Evolutionary conservation across 2,113 vertebrate genomes (phyloP).

Genomic region (Psittacula cyanocephala): DNA sequence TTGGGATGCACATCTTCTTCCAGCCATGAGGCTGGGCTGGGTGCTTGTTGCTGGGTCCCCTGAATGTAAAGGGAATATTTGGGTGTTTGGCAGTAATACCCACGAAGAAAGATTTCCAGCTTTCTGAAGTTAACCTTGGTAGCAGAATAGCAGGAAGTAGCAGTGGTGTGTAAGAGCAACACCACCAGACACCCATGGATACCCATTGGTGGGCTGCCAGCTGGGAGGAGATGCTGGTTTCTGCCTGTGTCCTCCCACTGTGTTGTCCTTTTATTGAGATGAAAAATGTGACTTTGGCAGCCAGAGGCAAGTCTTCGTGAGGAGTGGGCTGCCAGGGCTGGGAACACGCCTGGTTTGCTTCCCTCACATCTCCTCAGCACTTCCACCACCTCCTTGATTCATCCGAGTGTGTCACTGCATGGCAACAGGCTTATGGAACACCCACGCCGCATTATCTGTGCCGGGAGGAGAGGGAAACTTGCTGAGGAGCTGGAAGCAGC

Average conservation of each 20-base stretch:
- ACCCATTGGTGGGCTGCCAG: not conserved
- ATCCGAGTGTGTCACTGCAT: not conserved
- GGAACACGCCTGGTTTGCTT: not conserved
- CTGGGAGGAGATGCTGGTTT: not conserved
- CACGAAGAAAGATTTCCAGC: not conserved
- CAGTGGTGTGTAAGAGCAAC: not conserved
- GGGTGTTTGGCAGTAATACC: not conserved
- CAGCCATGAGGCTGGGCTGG: not conserved
- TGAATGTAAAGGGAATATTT: not conserved
- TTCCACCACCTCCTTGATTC: not conserved
- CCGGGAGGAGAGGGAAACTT: not conserved
- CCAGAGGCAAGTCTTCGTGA: not conserved
- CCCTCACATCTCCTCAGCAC: not conserved
- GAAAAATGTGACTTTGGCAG: not conserved
- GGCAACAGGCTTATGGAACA: not conserved
- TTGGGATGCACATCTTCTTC: not conserved
- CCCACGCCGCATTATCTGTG: rapidly evolving
- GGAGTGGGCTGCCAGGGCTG: not conserved
- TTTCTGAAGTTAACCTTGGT: not conserved
- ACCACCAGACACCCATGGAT: rapidly evolving
- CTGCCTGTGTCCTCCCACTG: not conserved
- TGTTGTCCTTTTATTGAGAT: not conserved
- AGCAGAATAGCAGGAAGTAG: not conserved
- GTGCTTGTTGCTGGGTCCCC: not conserved
- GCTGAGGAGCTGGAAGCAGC: not conserved